A percentile compares a stretch with the other conserved stretches of the same genome.
Evolutionary conservation across 2,888 invertebrate species (phyloP).

Genomic region (Zaprionus obscuricornis): DNA sequence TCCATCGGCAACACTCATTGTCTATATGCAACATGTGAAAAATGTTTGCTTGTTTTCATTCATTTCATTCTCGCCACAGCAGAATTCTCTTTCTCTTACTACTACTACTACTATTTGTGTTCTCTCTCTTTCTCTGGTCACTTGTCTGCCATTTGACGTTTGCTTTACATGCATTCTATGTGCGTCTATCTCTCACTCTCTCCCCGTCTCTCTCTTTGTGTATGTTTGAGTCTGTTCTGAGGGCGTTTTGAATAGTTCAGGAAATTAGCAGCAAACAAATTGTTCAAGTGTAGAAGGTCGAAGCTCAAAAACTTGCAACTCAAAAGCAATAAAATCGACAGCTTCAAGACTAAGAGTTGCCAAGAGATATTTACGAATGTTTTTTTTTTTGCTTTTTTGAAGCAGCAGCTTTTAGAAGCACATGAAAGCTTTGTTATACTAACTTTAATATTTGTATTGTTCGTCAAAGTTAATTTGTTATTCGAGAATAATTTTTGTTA

Average conservation of each 20-base stretch:
- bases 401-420: too few relatives aligned
- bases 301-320: too few relatives aligned
- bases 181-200: neutral
- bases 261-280: constrained; percentile 62
- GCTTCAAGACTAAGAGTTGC: too few relatives aligned
- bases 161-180: constrained; percentile 5
- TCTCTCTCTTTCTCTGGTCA: constrained; percentile 34
- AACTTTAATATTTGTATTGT: too few relatives aligned
- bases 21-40: constrained; percentile 59
- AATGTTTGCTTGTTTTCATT: constrained; percentile 31
- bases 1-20: constrained; percentile 45
- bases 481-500: too few relatives aligned
- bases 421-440: too few relatives aligned
- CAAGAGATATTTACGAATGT: constrained; percentile 4
- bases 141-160: constrained; percentile 56
- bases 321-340: constrained; percentile 8
- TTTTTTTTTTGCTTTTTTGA: too few relatives aligned
- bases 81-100: constrained; percentile 41
- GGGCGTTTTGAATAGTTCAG: constrained; percentile 32
- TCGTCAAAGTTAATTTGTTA: too few relatives aligned
- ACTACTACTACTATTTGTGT: too few relatives aligned
- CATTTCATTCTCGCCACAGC: constrained; percentile 14
- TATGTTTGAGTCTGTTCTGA: neutral
- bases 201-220: neutral
- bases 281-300: constrained; percentile 11